Base-by-base conservation (phyloP, 2,797 vertebrate species). In the Todus mexicanus region DNA sequence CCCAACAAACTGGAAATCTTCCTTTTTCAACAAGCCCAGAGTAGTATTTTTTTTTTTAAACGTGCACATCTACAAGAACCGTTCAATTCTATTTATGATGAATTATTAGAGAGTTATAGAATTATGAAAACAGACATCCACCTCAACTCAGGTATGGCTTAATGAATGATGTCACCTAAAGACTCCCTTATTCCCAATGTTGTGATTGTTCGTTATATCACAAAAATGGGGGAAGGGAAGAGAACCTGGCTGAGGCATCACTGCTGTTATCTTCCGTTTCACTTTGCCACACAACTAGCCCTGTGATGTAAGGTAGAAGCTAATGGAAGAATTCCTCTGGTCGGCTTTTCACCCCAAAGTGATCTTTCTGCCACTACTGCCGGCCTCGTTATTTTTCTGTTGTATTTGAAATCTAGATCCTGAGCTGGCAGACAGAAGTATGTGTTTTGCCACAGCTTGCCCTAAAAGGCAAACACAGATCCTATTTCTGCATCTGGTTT, bases 151-250 rank as follows among this genome's bases (percentile, higher is more conserved):
- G 18, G 22, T n/a, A 13, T 22, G 50, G 14, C 27, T 37, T 59
- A 33, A 45, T 23, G 33, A 71, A 53, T 18, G 78, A 66, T 26
- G 27, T 42, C 22, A 45, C 29, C 25, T 83, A 60, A 74, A 40
- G 47, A 25, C 17, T 16, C 12, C 14, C n/a, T 47, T 59, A 15
- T 19, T 76, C 47, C 71, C 47, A 21, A 8, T 17, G 18, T 25
- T 25, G 71, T 0, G 0, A 5, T n/a, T 25, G 18, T 38, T 66
- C 1, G 1, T 65, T 61, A 3, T 4, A 43, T 26, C 42, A 8
- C 20, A 59, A 77, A 73, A 33, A 6, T 37, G 57, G 47, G 61
- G 68, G 53, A 56, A 40, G 37, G 15, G 35, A n/a, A n/a, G n/a
- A n/a, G 37, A 65, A 17, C 17, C 23, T 4, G 12, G 7, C 33